Percentiles rank a stretch among this genome's conserved stretches.
phyloP scores from a whole-genome alignment of 2,797 vertebrate genomes.

The Pseudopleuronectes americanus region DNA sequence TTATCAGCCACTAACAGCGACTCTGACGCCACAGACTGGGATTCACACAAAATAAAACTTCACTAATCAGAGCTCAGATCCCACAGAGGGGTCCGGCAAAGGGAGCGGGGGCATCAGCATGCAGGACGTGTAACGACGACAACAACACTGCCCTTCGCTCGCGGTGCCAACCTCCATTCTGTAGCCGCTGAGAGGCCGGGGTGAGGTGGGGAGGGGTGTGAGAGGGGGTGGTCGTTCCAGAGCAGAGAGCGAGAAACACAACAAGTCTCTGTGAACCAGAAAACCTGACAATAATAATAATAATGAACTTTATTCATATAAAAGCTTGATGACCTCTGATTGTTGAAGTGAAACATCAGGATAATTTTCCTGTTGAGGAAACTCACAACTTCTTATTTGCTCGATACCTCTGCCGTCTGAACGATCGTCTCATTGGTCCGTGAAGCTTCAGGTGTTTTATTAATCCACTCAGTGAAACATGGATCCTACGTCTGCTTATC shows the following conservation, averaged over 20 bases:
- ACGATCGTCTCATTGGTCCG: no score
- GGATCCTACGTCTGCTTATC: no score
- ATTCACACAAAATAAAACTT: no score
- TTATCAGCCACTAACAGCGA: not conserved
- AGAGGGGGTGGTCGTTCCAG: conserved; percentile 29
- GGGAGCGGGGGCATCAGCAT: conserved; percentile 51
- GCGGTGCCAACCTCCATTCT: conserved; percentile 55
- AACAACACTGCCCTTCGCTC: conserved; percentile 38
- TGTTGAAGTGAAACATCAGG: no score
- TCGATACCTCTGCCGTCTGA: no score
- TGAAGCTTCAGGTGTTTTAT: no score
- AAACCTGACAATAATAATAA: not conserved
- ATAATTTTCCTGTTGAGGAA: not conserved
- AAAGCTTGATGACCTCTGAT: no score
- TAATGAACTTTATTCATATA: no score
- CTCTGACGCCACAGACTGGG: no score
- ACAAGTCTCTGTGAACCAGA: not conserved
- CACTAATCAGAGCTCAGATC: no score
- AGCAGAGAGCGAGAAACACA: conserved; percentile 8
- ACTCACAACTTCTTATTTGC: no score
- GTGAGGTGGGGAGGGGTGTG: conserved; percentile 1
- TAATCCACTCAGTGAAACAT: no score
- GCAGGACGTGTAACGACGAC: conserved; percentile 41
- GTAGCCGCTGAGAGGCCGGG: conserved; percentile 49
- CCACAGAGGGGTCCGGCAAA: conserved; percentile 2